Evolutionary conservation across 2,113 vertebrate species (phyloP).

Genomic region (Daubentonia madagascariensis): DNA sequence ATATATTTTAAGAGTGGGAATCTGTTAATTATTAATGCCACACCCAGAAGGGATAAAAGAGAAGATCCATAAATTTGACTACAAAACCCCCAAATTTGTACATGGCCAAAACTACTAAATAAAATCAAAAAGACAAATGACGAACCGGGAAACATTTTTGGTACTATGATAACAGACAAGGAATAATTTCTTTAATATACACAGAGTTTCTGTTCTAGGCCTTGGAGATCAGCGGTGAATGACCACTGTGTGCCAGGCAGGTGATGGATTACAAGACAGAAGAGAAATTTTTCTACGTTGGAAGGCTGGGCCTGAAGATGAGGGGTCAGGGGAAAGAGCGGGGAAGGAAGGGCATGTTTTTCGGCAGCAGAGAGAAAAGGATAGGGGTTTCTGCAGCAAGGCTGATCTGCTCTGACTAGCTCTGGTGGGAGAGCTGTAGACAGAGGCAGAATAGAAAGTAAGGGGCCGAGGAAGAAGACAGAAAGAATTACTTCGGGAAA

Average conservation of each 20-base stretch:
- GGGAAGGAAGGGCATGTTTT: neutral
- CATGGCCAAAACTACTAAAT: neutral
- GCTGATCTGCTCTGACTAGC: neutral
- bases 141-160: neutral
- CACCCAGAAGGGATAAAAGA: neutral
- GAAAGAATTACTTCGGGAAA: neutral
- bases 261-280: neutral
- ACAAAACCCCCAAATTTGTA: neutral
- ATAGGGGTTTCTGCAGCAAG: neutral
- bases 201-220: neutral
- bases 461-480: neutral
- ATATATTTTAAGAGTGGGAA: neutral
- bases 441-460: neutral
- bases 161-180: neutral
- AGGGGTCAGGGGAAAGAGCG: neutral
- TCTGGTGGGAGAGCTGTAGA: neutral
- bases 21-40: neutral
- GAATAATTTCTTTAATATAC: neutral
- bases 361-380: neutral
- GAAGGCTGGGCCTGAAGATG: neutral
- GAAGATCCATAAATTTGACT: neutral
- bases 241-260: neutral
- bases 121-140: neutral
- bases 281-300: neutral
- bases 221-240: neutral